Percentiles rank a stretch among this genome's conserved stretches.
These are phyloP conservation scores for Camponotus fellah DNA, from an alignment of 2,888 invertebrate species.

Conservation along the genomic window DNA sequence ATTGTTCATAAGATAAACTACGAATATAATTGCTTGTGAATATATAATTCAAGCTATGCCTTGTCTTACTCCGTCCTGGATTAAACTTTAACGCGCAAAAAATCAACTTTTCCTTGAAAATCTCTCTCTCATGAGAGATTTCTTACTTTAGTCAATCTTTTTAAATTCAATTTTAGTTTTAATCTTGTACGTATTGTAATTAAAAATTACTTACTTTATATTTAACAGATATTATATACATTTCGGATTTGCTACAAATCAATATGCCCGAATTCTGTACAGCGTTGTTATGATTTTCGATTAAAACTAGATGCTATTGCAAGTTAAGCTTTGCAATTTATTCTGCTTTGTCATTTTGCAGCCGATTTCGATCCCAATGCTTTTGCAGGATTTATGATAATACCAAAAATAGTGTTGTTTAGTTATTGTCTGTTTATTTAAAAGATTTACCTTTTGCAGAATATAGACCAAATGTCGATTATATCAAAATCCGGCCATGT, in stretches of 20 bases:
- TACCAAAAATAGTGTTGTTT: constrained; percentile 33
- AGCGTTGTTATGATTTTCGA: constrained; percentile 17
- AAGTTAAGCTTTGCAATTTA: constrained; percentile 42
- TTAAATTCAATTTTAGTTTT: background rate
- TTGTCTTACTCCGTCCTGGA: background rate
- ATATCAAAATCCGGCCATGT: background rate
- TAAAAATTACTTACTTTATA: background rate
- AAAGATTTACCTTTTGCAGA: constrained; percentile 14
- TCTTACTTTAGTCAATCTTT: background rate
- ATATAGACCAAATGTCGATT: constrained; percentile 10
- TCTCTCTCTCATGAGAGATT: background rate
- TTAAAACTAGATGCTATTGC: constrained; percentile 21
- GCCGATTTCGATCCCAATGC: constrained; percentile 11
- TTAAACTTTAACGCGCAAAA: background rate
- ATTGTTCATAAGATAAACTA: constrained; percentile 5
- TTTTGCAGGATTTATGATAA: constrained; percentile 36
- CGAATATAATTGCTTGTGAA: background rate
- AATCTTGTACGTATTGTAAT: background rate
- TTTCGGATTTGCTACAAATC: background rate
- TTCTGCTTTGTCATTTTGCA: constrained; percentile 38
- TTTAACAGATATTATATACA: background rate
- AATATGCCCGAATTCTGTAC: background rate
- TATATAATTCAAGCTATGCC: background rate
- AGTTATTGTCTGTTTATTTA: constrained; percentile 26
- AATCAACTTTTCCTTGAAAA: constrained; percentile 3